Conservation (phyloP, 1,140 invertebrate species). For the Papilio dardanus region DNA sequence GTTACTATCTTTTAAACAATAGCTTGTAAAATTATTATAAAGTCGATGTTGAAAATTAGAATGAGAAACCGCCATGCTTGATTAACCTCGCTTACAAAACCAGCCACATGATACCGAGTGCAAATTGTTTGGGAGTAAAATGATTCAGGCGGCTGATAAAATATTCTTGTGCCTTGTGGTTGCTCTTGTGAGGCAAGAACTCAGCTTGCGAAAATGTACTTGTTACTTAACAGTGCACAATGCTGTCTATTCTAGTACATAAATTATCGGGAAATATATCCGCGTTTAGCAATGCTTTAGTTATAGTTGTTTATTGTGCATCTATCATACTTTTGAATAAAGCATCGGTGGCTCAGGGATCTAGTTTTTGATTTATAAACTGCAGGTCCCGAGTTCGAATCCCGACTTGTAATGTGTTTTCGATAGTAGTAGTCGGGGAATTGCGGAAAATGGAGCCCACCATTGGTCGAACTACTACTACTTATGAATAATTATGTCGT, state of each 20-base stretch:
- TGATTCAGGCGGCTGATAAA: slow-evolving; percentile 42
- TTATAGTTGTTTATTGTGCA: neutral
- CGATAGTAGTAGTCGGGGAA: too few relatives aligned
- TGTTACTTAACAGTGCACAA: slow-evolving; percentile 61
- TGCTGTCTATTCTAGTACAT: slow-evolving; percentile 41
- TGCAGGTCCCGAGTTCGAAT: too few relatives aligned
- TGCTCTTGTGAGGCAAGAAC: slow-evolving; percentile 61
- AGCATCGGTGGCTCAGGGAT: too few relatives aligned
- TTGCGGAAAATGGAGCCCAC: too few relatives aligned
- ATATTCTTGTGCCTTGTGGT: slow-evolving; percentile 50
- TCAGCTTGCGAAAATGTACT: slow-evolving; percentile 63
- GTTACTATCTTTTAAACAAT: neutral
- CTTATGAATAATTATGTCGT: too few relatives aligned
- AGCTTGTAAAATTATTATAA: neutral
- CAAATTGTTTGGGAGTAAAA: slow-evolving; percentile 21
- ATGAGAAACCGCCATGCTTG: slow-evolving; percentile 17
- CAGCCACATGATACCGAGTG: slow-evolving; percentile 1
- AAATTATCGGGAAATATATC: slow-evolving; percentile 24
- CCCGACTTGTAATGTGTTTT: too few relatives aligned
- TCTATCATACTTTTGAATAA: neutral
- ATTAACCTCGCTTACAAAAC: slow-evolving; percentile 9
- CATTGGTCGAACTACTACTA: too few relatives aligned
- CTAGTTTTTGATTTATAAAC: too few relatives aligned
- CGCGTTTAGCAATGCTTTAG: slow-evolving; percentile 6
- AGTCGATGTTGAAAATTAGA: slow-evolving; percentile 5